Percentiles rank a stretch among this genome's conserved stretches.
These are phyloP conservation scores for Drosophila sturtevanti DNA, from an alignment of 1,140 invertebrate genomes.

Conservation along the genomic window DNA sequence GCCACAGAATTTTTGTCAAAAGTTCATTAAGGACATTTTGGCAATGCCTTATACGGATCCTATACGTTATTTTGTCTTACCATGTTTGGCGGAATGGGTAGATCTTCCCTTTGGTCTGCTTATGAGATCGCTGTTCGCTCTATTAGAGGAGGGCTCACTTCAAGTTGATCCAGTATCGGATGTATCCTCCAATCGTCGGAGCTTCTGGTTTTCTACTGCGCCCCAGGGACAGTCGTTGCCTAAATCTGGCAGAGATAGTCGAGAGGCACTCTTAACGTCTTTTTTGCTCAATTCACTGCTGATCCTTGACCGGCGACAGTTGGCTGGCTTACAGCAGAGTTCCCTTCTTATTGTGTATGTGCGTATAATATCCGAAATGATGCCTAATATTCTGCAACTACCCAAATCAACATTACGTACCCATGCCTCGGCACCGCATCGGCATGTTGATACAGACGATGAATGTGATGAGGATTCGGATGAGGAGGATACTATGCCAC, in stretches of 20 bases:
- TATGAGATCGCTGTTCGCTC: conserved; percentile 56
- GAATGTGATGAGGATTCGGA: conserved; percentile 83
- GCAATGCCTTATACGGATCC: conserved; percentile 84
- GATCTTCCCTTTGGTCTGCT: conserved; percentile 84
- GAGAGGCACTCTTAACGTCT: conserved; percentile 56
- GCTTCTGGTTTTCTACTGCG: conserved; percentile 28
- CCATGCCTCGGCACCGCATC: conserved; percentile 70
- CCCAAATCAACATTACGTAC: conserved; percentile 68
- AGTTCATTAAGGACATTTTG: conserved; percentile 84
- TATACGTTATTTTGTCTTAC: conserved; percentile 84
- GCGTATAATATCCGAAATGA: conserved; percentile 82
- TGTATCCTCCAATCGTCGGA: conserved; percentile 14
- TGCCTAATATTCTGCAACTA: conserved; percentile 79
- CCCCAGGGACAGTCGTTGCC: conserved; percentile 1
- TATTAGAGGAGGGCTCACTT: conserved; percentile 25
- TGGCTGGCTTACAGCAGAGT: conserved; percentile 83
- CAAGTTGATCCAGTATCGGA: conserved; percentile 7
- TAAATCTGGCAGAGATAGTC: conserved; percentile 19
- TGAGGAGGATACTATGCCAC: conserved; percentile 72
- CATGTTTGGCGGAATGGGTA: conserved; percentile 83
- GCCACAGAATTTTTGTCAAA: conserved; percentile 52
- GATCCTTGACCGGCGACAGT: conserved; percentile 86
- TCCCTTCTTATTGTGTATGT: conserved; percentile 61
- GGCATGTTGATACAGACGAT: conserved; percentile 83
- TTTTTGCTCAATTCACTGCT: conserved; percentile 86